Base-by-base conservation (phyloP, 1,140 invertebrate genomes). In the Triops longicaudatus region DNA sequence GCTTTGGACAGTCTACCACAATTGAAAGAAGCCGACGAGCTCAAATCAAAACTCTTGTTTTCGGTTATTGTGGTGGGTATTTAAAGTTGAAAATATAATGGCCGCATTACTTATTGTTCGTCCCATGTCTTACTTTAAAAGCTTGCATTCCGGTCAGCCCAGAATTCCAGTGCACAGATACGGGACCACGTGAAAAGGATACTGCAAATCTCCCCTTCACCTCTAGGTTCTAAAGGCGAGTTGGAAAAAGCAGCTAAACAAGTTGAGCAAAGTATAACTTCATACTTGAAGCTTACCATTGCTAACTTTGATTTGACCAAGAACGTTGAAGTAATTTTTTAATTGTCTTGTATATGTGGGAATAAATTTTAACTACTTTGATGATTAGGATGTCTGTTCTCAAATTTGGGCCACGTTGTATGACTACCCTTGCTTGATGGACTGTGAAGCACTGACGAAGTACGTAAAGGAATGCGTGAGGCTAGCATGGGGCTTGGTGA, bases 21-120 rank as follows among this genome's bases (percentile, higher is more conserved):
- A 73, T 86, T 98, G 11, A 87, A 89, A 73, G 89, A 93, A 76
- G 91, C 92, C 0, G 89, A 92, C 76, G 93, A 96, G 82, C 87
- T 97, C 27, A 97, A 97, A 86, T 90, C 90, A 63, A 98, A 97
- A 87, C 93, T 98, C 78, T 88, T 98, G 44, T 97, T 97, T 84
- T 97, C 95, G 73, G 92, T 97, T 72, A 90, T 97, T 81, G 95
- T 97, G 84, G 95, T 97, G 86, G 91, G 92, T 92, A 81, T 31
- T 77, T 14, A 26, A 26, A 26, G 10, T 0, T 44, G 7, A 10
- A 44, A 50, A 28, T 22, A 12, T 5, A 22, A 4, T 27, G 9
- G 14, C 75, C 43, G 44, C 50, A 63, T 26, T 78, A 6, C 27
- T 76, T 77, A 42, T 12, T 26, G 77, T 50, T 3, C 10, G n/a